Evolutionary conservation across 2,113 vertebrate genomes (phyloP).

Genomic region (Panurus biarmicus): DNA sequence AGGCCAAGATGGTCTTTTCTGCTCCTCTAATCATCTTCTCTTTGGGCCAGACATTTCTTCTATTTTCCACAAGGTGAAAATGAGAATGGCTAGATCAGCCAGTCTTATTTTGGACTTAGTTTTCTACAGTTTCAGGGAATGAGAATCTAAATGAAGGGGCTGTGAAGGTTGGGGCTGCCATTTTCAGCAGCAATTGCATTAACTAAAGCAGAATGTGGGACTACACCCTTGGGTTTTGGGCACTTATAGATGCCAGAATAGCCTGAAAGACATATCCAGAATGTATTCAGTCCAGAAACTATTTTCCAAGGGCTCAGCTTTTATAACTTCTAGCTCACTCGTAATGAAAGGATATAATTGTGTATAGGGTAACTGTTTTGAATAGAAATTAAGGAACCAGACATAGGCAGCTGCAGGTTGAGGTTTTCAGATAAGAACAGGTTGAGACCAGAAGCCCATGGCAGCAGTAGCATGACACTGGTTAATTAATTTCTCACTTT

Average conservation of each 20-base stretch:
- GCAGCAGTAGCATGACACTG: neutral
- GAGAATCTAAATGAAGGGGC: neutral
- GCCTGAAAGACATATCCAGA: neutral
- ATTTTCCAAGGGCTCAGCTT: neutral
- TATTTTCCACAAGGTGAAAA: neutral
- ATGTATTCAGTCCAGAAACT: neutral
- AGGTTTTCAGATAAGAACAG: neutral
- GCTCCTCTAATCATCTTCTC: neutral
- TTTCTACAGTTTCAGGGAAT: neutral
- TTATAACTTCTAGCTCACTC: neutral
- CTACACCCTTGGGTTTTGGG: neutral
- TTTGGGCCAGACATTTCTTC: neutral
- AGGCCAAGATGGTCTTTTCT: neutral
- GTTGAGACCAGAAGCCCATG: neutral
- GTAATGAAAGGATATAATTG: neutral
- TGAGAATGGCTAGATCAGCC: neutral
- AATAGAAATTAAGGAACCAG: neutral
- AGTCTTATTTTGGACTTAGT: neutral
- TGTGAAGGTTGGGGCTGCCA: neutral
- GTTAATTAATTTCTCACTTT: neutral
- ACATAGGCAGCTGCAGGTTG: neutral
- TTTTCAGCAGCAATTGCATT: neutral
- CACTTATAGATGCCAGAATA: neutral
- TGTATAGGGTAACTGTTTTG: neutral
- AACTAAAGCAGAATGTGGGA: neutral